A percentile compares a stretch with the other conserved stretches of the same genome.
Evolutionary conservation across 2,113 vertebrate genomes (phyloP).

Genomic region (Dicaeum eximium): DNA sequence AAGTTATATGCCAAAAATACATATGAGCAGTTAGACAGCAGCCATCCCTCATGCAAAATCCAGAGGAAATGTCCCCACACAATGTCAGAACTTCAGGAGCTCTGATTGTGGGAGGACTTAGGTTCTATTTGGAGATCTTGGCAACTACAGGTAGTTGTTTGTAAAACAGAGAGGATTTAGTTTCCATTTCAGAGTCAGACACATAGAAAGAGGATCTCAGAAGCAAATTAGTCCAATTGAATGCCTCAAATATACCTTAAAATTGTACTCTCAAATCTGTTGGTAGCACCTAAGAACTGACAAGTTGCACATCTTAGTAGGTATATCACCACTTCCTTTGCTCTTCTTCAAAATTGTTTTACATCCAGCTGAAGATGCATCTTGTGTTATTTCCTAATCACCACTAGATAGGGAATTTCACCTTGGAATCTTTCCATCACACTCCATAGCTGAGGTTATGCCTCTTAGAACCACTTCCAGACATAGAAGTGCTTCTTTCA

Average conservation of each 20-base stretch:
- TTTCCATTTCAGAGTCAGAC: background rate
- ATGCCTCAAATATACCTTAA: background rate
- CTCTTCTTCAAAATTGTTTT: background rate
- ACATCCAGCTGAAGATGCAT: background rate
- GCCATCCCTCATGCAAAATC: background rate
- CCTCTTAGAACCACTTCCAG: background rate
- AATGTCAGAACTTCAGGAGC: background rate
- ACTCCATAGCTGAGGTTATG: background rate
- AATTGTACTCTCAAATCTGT: background rate
- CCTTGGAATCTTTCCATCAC: background rate
- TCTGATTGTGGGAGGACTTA: accelerated
- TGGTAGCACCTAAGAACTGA: background rate
- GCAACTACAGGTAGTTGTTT: background rate
- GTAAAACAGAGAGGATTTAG: background rate
- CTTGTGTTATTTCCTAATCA: background rate
- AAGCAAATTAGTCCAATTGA: background rate
- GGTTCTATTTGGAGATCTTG: background rate
- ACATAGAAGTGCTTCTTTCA: background rate
- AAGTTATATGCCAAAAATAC: background rate
- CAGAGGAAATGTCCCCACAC: background rate
- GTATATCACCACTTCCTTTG: background rate
- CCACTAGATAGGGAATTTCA: background rate
- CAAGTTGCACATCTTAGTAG: background rate
- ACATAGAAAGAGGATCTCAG: background rate
- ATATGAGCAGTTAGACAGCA: background rate